Base-by-base conservation (phyloP, 2,888 invertebrate species). In the Lissocephala sabroskyi region DNA sequence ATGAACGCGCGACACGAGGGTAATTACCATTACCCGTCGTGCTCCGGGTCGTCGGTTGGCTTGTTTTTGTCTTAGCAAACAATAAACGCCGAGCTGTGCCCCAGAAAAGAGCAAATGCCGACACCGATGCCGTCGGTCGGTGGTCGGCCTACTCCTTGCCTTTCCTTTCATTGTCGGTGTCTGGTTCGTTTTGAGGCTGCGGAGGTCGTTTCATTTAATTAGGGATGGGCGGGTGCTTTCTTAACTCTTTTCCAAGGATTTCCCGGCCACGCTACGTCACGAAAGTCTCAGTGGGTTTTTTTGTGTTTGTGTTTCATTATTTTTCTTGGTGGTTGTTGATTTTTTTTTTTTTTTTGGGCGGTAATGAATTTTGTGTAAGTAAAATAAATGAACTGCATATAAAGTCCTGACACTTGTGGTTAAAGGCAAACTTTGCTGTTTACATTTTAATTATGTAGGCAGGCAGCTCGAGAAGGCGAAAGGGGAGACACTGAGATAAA, bases 401-500 rank as follows among this genome's bases (percentile, higher is more conserved):
- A 60, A 65, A 50, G 73, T 75, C n/a, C 65, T 71, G 76, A 58
- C 76, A 75, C 54, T 75, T 71, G 68, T 33, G 73, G 68, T 58
- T n/a, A n/a, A n/a, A n/a, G n/a, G n/a, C n/a, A 11, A 19, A 23
- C 33, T 13, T 32, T 16, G 16, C 16, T 35, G 10, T 17, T 35
- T 33, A n/a, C n/a, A n/a, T n/a, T n/a, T n/a, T n/a, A n/a, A n/a
- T n/a, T n/a, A n/a, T n/a, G n/a, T n/a, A n/a, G n/a, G n/a, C n/a
- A n/a, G n/a, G n/a, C n/a, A n/a, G 26, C 33, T 28, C 18, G 28
- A 11, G 11, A 13, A 4, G 44, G 19, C 33, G 42, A 26, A 14
- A 49, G 48, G 32, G 30, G 44, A 50, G 59, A 47, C 36, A 49
- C 49, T 50, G 53, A 52, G 7, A 23, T 23, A 23, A 23, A 23